A percentile compares a stretch with the other conserved stretches of the same genome.
These are phyloP conservation scores for Phaethornis superciliosus DNA, from an alignment of 2,113 vertebrate species.

Conservation along the genomic window DNA sequence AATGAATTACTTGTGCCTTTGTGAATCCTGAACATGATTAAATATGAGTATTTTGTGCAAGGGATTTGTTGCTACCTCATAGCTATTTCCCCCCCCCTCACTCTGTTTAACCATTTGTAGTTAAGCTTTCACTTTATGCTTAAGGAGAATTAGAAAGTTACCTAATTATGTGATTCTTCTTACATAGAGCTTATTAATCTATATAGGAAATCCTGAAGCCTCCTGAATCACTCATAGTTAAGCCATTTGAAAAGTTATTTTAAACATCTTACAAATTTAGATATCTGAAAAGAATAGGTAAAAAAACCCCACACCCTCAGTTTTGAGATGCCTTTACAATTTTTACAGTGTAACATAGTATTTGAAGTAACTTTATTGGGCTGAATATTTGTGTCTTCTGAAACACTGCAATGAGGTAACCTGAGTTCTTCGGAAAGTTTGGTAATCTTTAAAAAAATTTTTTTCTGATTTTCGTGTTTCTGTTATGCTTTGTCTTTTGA, in stretches of 20 bases:
- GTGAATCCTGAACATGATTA: background rate
- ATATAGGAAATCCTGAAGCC: background rate
- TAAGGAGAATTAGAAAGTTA: background rate
- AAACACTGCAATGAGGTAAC: background rate
- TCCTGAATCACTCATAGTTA: slow-evolving; percentile 27
- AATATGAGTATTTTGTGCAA: background rate
- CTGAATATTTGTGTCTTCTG: background rate
- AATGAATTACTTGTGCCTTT: background rate
- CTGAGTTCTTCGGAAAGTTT: fast-evolving
- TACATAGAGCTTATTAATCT: background rate
- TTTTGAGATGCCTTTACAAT: background rate
- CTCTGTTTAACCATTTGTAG: background rate
- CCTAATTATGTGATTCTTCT: fast-evolving
- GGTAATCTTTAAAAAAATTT: too few species aligned
- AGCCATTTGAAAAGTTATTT: background rate
- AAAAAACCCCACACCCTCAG: background rate
- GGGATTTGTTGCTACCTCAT: background rate
- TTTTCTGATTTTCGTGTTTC: background rate
- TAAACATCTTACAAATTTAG: background rate
- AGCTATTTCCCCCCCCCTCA: background rate
- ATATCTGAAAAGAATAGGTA: background rate
- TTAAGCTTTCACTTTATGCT: background rate
- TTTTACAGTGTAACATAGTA: background rate
- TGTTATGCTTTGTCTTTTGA: background rate
- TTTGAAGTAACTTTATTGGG: background rate